Evolutionary conservation across 2,888 invertebrate genomes (phyloP), one percentile per base, ranked within the genome.

Genomic region (Nephrocerus scutellatus): DNA sequence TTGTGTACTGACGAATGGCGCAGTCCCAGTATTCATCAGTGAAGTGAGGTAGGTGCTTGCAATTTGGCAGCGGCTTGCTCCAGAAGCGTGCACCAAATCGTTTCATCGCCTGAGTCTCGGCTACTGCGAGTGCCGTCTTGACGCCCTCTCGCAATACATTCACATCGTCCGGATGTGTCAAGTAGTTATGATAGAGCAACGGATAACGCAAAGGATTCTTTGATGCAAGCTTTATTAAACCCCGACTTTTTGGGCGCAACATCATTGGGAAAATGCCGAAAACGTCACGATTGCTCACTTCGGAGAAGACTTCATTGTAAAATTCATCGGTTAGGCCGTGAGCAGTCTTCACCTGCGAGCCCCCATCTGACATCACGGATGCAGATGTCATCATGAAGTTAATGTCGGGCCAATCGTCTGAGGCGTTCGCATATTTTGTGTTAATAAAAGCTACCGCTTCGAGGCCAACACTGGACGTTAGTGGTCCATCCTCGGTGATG

Each of bases 11-110:
- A 4, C 84, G 72, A 16, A 88, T 78, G 22, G 75, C 77, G 55
- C 90, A 90, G 44, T 88, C 82, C 87, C 89, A 88, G 48, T 90
- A 90, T 20, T 86, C 85, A 52, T 90, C 89, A 0, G 88, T 87
- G 50, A 74, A 85, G 3, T 73, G 67, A 0, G 82, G 80, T 14
- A 86, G 64, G 55, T 87, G 84, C 53, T 84, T 84, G 60, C 90
- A 91, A 46, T 88, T 88, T 0, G 90, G 90, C 35, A 84, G 62
- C 1, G 80, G 80, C 35, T 78, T 81, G 36, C 73, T 74, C 65
- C 87, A 82, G 51, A 80, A 84, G 28, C 82, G 73, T 0, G 89
- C 79, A 0, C 89, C 89, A 51, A 88, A 84, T 36, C 82, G 71
- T 56, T 79, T 82, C 78, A 86, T 73, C 1, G 86, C 80, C 49